Evolutionary conservation across 2,888 invertebrate genomes (phyloP).

Genomic region (Epistrophe grossulariae): DNA sequence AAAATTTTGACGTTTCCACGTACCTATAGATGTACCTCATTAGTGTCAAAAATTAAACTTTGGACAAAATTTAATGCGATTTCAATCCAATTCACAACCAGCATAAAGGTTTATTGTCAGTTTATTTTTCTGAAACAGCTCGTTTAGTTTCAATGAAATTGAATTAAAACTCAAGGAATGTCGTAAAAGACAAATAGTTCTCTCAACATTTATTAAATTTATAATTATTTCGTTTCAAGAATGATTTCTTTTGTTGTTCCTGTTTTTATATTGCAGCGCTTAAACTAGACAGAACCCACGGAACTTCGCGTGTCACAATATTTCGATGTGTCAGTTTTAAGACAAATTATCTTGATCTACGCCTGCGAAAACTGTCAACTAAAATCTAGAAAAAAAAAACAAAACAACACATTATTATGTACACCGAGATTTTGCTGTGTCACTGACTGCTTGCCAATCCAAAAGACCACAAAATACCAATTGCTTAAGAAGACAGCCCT

Average conservation of each 20-base stretch:
- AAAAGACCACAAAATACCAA: constrained; percentile 41
- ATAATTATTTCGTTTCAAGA: not conserved
- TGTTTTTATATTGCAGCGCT: not conserved
- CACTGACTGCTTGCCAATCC: constrained; percentile 22
- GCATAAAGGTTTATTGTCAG: too few species aligned
- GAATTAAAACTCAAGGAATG: too few species aligned
- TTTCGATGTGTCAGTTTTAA: constrained; percentile 21
- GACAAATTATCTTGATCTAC: constrained; percentile 49
- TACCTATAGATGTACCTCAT: too few species aligned
- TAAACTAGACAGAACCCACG: constrained; percentile 1
- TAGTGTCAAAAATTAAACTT: too few species aligned
- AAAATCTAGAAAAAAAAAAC: not conserved
- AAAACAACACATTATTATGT: not conserved
- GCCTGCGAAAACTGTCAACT: constrained; percentile 55
- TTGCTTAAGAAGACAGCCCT: constrained; percentile 53
- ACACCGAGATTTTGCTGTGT: constrained; percentile 17
- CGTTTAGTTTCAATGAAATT: too few species aligned
- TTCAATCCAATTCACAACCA: too few species aligned
- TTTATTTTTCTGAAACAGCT: too few species aligned
- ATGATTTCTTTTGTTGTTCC: not conserved
- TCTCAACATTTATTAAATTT: too few species aligned
- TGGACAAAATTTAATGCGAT: too few species aligned
- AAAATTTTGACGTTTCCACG: too few species aligned
- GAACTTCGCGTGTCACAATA: constrained; percentile 1
- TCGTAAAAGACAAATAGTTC: too few species aligned